phyloP scores from a whole-genome alignment of 23 tunicate genomes.

The Botrylloides violaceus region DNA sequence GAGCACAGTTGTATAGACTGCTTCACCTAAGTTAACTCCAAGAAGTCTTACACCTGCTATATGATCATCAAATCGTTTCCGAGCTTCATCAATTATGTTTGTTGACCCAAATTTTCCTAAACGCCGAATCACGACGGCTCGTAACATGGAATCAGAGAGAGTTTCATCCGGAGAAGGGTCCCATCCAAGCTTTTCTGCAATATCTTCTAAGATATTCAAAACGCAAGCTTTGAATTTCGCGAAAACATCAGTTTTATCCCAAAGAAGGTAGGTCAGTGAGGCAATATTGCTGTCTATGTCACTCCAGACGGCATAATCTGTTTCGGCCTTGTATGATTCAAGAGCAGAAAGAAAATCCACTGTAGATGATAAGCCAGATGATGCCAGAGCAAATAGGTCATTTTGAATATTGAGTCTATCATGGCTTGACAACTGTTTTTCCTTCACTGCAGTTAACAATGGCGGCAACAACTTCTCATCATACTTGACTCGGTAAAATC shows the following conservation, averaged over 20 bases:
- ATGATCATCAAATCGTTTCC: constrained; percentile 43
- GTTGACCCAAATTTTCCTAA: constrained; percentile 73
- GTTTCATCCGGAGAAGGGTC: constrained; percentile 53
- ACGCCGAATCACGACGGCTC: constrained; percentile 59
- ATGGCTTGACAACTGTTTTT: constrained; percentile 36
- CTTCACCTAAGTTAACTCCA: constrained; percentile 60
- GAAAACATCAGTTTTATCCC: constrained; percentile 61
- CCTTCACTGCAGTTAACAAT: constrained; percentile 63
- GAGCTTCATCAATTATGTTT: constrained; percentile 49
- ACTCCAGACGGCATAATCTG: constrained; percentile 73
- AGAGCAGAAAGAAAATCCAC: constrained; percentile 65
- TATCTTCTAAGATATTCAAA: constrained; percentile 24
- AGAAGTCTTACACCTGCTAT: background rate
- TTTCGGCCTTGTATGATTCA: constrained; percentile 64
- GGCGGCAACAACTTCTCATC: constrained; percentile 43
- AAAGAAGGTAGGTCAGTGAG: constrained; percentile 35
- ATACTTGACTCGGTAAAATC: constrained; percentile 86
- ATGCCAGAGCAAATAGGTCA: constrained; percentile 83
- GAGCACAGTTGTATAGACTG: constrained; percentile 70
- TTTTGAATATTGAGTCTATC: constrained; percentile 68
- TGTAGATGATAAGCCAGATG: constrained; percentile 64
- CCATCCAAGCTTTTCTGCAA: constrained; percentile 65
- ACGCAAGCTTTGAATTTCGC: constrained; percentile 49
- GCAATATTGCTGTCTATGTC: constrained; percentile 37
- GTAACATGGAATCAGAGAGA: constrained; percentile 62